A percentile compares a stretch with the other conserved stretches of the same genome.
Conservation (phyloP, 2,888 invertebrate species). For the Helicoverpa assulta region DNA sequence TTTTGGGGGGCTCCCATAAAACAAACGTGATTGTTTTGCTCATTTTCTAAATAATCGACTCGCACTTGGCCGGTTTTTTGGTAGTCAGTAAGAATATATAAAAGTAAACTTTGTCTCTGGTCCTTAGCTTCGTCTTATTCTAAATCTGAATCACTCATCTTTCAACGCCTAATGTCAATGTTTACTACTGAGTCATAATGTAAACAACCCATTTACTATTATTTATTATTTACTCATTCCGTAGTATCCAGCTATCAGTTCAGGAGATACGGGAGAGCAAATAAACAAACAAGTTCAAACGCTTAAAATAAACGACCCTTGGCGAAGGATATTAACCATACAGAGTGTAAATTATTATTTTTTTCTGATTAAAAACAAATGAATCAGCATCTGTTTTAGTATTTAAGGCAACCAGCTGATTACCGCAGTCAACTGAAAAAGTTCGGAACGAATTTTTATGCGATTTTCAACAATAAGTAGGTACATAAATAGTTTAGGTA, state of each 20-base stretch:
- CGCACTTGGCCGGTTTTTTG: no score
- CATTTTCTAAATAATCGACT: no score
- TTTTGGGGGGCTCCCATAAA: no score
- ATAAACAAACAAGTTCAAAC: slow-evolving; percentile 1
- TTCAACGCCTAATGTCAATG: not conserved
- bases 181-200: not conserved
- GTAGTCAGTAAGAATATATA: no score
- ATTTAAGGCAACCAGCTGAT: not conserved
- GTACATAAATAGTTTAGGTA: no score
- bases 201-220: not conserved
- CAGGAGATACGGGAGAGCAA: not conserved
- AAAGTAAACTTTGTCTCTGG: no score
- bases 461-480: no score
- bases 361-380: not conserved
- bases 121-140: not conserved
- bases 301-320: not conserved
- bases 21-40: no score
- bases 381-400: not conserved
- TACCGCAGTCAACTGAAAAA: not conserved
- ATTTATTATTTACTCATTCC: not conserved
- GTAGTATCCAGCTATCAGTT: not conserved
- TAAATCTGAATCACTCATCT: not conserved
- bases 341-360: not conserved
- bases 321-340: not conserved
- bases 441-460: not conserved